Evolutionary conservation across 2,113 vertebrate species (phyloP).

Genomic region (Sceloporus tristichus): DNA sequence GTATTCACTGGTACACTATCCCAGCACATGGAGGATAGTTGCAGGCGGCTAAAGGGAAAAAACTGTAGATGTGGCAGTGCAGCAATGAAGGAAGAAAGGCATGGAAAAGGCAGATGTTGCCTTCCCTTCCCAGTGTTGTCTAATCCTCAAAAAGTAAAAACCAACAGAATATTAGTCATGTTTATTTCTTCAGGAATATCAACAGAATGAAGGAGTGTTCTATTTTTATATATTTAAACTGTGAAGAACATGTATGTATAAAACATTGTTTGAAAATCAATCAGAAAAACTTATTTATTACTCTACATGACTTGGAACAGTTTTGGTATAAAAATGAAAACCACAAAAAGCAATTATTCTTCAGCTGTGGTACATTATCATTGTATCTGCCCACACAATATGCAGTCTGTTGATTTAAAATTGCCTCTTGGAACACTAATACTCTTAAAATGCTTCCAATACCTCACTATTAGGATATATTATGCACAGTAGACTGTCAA

Average conservation of each 20-base stretch:
- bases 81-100: no score
- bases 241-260: no score
- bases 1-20: no score
- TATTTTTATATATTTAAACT: neutral
- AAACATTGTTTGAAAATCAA: neutral
- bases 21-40: no score
- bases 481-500: conserved; percentile 3
- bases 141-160: no score
- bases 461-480: neutral
- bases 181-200: neutral
- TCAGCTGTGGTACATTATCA: neutral
- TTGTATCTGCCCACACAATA: neutral
- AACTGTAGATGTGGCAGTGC: neutral
- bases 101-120: no score
- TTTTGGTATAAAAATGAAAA: conserved; percentile 1
- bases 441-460: conserved; percentile 12
- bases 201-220: neutral
- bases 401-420: conserved; percentile 5
- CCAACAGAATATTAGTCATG: neutral
- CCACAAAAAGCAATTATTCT: neutral
- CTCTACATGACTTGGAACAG: neutral
- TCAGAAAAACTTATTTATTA: no score
- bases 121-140: no score
- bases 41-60: no score
- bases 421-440: neutral